Conservation (phyloP, 2,113 vertebrate species). For the Centropus bengalensis region DNA sequence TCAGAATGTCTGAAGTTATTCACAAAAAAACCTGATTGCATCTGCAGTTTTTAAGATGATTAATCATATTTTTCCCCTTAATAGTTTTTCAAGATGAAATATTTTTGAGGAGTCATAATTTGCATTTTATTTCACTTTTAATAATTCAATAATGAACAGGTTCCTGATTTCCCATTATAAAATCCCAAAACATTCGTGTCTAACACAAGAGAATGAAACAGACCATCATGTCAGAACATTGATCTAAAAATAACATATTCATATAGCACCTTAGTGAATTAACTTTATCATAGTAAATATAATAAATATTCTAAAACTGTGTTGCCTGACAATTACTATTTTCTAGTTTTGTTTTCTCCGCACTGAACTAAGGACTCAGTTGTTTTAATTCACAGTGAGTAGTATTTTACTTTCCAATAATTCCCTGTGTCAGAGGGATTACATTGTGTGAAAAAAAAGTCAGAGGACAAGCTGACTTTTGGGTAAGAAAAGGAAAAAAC, state of each 20-base stretch:
- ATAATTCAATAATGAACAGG: neutral
- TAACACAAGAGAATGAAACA: neutral
- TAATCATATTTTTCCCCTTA: neutral
- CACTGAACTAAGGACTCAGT: neutral
- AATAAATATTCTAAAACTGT: neutral
- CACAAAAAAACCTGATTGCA: neutral
- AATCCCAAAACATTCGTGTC: neutral
- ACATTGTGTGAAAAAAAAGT: neutral
- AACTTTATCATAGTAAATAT: neutral
- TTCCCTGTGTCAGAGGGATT: neutral
- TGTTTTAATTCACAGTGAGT: neutral
- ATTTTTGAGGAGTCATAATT: neutral
- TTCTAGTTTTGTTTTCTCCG: neutral
- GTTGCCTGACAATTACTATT: neutral
- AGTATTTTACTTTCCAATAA: neutral
- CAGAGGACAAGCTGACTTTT: neutral
- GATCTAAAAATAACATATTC: neutral
- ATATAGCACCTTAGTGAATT: neutral
- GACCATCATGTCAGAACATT: neutral
- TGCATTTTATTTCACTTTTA: neutral
- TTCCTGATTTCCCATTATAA: neutral
- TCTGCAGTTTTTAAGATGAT: neutral
- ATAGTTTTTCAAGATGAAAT: neutral
- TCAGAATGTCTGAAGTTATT: neutral
- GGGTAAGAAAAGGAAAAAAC: neutral